Base-by-base conservation (phyloP, 2,888 invertebrate genomes). In the Norana najaformis region DNA sequence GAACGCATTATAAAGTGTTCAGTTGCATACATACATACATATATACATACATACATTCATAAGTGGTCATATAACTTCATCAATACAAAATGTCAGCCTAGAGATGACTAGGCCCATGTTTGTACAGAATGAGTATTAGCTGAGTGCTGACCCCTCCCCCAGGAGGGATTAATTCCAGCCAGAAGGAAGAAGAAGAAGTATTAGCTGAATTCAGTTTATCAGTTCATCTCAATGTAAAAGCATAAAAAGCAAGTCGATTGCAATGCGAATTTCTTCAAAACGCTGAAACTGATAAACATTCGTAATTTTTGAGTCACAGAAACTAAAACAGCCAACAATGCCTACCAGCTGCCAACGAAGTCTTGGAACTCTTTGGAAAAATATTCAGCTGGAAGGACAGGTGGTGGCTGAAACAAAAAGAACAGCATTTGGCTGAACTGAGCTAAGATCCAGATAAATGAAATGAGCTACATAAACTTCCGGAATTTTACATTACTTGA, bases 351-450 rank as follows among this genome's bases (percentile, higher is more conserved):
- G 53, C 85, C 69, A 20, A 99, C 98, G 95, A 99, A 98, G 95
- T 98, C 98, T 94, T 97, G 98, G 95, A 99, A 99, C 92, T 97
- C 97, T 93, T 97, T 96, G 83, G 97, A 97, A 95, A 99, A 99
- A 93, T 98, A 96, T 89, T 97, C 97, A 89, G 97, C 96, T 5
- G 99, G 99, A 92, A 99, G 95, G 89, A 95, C 94, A 94, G 98
- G 98, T 6, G 99, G 99, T 11, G 98, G 98, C 94, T 95, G 82
- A 36, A 83, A 89, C 37, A 36, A n/a, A 90, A 89, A 69, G 14
- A 39, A 89, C 30, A n/a, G 69, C 4, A 69, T 69, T 41, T 69
- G 47, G 47, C 6, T 47, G 5, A 47, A 23, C 23, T 47, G 23
- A 5, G 47, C 47, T 47, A 47, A 47, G 47, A 47, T 47, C 47